These are phyloP conservation scores for Condylura cristata DNA, from an alignment of 2,113 vertebrate genomes.

Conservation along the genomic window DNA sequence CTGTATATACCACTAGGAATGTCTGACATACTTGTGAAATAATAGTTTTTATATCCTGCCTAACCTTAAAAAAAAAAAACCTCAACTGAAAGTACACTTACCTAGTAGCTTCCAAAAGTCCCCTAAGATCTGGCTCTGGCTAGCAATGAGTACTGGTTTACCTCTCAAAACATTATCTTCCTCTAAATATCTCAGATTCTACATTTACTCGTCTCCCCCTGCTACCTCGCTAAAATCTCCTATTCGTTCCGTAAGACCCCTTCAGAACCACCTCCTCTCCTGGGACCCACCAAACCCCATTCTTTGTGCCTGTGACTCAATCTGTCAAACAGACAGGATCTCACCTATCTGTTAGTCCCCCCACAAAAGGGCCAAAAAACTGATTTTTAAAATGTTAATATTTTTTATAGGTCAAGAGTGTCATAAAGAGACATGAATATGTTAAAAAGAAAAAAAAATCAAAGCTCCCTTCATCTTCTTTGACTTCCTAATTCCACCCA, in stretches of 20 bases:
- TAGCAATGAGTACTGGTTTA: neutral
- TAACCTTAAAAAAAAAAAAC: neutral
- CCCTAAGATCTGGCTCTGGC: neutral
- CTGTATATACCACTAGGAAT: neutral
- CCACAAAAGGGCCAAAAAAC: neutral
- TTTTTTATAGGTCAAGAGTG: neutral
- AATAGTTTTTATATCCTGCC: neutral
- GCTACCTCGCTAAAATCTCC: neutral
- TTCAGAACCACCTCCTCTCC: neutral
- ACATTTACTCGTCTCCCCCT: neutral
- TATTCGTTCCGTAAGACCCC: neutral
- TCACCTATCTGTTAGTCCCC: neutral
- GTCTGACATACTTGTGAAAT: neutral
- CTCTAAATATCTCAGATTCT: neutral
- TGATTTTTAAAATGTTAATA: neutral
- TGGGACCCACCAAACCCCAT: neutral
- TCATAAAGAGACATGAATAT: neutral
- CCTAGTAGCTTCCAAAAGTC: neutral
- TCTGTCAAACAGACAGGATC: too few relatives aligned
- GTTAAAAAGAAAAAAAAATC: neutral
- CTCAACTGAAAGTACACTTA: slow-evolving; percentile 6
- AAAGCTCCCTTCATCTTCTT: neutral
- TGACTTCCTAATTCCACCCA: neutral
- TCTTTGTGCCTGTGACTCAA: neutral
- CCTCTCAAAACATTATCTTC: neutral